These are phyloP conservation scores for Keiferia lycopersicella DNA, from an alignment of 2,888 invertebrate genomes.

Conservation along the genomic window DNA sequence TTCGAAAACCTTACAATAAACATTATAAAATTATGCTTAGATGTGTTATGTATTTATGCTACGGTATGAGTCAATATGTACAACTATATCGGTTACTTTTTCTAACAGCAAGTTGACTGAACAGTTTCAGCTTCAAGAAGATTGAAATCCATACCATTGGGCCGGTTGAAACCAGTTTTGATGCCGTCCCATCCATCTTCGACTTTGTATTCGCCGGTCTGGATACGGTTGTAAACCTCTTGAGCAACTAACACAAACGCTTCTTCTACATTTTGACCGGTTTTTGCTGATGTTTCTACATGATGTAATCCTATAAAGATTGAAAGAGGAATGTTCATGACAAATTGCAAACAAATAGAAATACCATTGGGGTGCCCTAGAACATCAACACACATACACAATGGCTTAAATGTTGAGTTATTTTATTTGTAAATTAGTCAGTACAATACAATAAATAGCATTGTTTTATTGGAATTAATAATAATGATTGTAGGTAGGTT, in stretches of 20 bases:
- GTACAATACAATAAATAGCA: too few species aligned
- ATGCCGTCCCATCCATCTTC: constrained; percentile 99
- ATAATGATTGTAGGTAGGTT: too few species aligned
- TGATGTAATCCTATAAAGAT: constrained; percentile 86
- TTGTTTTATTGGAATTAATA: too few species aligned
- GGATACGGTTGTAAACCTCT: constrained; percentile 94
- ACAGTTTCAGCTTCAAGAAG: constrained; percentile 94
- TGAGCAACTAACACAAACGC: constrained; percentile 95
- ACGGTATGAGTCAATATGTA: constrained; percentile 45
- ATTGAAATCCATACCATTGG: constrained; percentile 91
- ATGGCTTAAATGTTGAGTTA: too few species aligned
- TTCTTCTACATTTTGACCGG: constrained; percentile 95
- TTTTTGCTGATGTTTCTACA: constrained; percentile 97
- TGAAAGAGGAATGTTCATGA: too few species aligned
- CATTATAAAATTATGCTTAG: constrained; percentile 60
- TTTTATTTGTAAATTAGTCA: too few species aligned
- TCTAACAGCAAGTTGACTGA: constrained; percentile 92
- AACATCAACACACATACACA: too few species aligned
- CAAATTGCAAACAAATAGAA: background rate
- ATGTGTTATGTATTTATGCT: constrained; percentile 36
- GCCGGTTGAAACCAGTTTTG: constrained; percentile 93
- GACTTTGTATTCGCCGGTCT: constrained; percentile 94
- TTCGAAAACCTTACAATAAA: constrained; percentile 36
- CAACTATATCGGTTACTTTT: constrained; percentile 34
- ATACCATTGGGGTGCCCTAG: too few species aligned